These are phyloP conservation scores for Urocolius indicus DNA, from an alignment of 2,113 vertebrate species.

Conservation along the genomic window DNA sequence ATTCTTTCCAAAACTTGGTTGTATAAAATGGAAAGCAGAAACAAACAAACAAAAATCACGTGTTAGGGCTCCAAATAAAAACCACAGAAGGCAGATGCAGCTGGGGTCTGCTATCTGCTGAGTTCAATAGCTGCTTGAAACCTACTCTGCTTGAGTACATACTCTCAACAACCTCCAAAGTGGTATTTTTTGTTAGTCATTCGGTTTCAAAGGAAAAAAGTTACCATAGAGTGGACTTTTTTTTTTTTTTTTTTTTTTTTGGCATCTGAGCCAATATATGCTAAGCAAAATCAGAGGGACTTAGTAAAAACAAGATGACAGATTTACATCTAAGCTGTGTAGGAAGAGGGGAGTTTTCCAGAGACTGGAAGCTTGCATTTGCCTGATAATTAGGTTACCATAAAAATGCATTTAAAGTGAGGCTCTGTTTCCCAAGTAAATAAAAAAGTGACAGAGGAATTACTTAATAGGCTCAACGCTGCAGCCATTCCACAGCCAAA, in stretches of 20 bases:
- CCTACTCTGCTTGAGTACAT: background rate
- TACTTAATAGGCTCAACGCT: background rate
- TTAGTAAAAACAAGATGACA: background rate
- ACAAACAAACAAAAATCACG: slow-evolving; percentile 38
- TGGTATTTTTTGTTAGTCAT: background rate
- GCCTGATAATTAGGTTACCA: background rate
- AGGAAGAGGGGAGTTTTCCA: background rate
- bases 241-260: too few relatives aligned
- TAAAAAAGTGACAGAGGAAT: background rate
- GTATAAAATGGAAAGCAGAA: slow-evolving; percentile 34
- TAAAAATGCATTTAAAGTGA: background rate
- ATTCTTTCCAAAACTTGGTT: background rate
- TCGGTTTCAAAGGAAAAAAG: background rate
- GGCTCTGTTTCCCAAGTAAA: slow-evolving; percentile 18
- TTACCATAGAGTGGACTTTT: background rate
- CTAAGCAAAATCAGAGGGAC: background rate
- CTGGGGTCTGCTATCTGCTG: background rate
- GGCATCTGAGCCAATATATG: background rate
- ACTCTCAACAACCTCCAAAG: background rate
- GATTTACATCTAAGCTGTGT: background rate
- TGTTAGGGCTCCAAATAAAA: background rate
- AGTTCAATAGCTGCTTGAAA: background rate
- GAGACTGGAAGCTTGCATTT: background rate
- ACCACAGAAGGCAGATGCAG: background rate
- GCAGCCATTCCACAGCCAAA: background rate